Evolutionary conservation across 1,140 invertebrate species (phyloP).

Genomic region (Proctacanthus coquilletti): DNA sequence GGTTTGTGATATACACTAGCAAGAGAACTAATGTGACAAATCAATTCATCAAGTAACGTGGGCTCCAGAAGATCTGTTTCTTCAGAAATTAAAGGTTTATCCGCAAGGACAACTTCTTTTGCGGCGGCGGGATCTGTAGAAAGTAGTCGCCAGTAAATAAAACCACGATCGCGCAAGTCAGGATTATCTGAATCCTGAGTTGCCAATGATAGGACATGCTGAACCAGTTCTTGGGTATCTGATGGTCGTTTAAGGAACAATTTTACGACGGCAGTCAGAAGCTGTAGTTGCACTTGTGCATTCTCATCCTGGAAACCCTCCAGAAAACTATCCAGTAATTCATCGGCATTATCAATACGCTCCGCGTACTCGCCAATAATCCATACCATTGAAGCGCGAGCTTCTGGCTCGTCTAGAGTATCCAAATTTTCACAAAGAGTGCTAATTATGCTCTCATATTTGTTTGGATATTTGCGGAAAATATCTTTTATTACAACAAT

Average conservation of each 20-base stretch:
- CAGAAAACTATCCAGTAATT: constrained; percentile 92
- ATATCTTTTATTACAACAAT: constrained; percentile 99
- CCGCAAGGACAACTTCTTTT: constrained; percentile 98
- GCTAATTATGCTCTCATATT: constrained; percentile 99
- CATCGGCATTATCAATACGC: constrained; percentile 98
- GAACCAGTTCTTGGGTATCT: constrained; percentile 96
- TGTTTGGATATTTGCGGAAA: constrained; percentile 99
- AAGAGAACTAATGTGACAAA: constrained; percentile 96
- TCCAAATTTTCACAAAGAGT: constrained; percentile 98
- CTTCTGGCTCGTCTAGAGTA: constrained; percentile 97
- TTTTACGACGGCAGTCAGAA: constrained; percentile 97
- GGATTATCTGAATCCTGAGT: constrained; percentile 99
- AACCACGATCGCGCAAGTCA: constrained; percentile 93
- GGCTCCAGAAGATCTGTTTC: constrained; percentile 98
- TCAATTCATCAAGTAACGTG: constrained; percentile 92
- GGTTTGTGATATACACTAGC: constrained; percentile 99
- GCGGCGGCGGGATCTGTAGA: constrained; percentile 98
- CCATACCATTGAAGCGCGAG: constrained; percentile 99
- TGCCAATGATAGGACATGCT: constrained; percentile 81
- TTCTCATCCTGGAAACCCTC: constrained; percentile 99
- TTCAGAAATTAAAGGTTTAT: constrained; percentile 98
- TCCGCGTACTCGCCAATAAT: constrained; percentile 99
- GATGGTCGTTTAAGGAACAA: constrained; percentile 94
- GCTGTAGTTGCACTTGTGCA: constrained; percentile 93
- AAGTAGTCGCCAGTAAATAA: constrained; percentile 98